Evolutionary conservation across 2,888 invertebrate species (phyloP).

Genomic region (Poecilobothrus nobilitatus): DNA sequence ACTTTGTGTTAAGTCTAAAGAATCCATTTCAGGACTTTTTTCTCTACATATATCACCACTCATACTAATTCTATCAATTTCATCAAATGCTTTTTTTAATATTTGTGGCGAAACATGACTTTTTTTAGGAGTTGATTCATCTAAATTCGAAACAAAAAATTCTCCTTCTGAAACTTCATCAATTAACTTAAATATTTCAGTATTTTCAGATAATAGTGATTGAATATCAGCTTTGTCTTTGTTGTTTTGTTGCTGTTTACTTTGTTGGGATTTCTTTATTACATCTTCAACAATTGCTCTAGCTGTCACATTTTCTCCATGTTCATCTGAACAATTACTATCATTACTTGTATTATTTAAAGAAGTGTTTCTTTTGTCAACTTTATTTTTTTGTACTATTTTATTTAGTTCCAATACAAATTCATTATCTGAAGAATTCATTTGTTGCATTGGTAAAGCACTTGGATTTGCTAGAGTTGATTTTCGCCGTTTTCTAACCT

Average conservation of each 20-base stretch:
- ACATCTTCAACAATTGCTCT: conserved; percentile 37
- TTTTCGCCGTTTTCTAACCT: conserved; percentile 23
- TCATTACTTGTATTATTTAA: conserved; percentile 19
- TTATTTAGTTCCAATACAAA: conserved; percentile 31
- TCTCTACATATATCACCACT: neutral
- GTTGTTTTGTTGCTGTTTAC: neutral
- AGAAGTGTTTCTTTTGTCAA: neutral
- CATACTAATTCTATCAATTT: conserved; percentile 26
- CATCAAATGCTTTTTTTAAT: conserved; percentile 25
- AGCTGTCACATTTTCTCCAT: conserved; percentile 31
- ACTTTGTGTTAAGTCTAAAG: conserved; percentile 16
- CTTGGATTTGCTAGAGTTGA: conserved; percentile 5
- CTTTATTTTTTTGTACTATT: conserved; percentile 18
- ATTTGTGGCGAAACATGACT: conserved; percentile 11
- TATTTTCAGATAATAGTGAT: neutral
- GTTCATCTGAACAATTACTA: conserved; percentile 26
- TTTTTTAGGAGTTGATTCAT: no score
- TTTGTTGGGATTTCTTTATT: conserved; percentile 20
- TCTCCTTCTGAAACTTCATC: conserved; percentile 11
- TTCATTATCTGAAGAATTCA: conserved; percentile 28
- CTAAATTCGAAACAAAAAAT: no score
- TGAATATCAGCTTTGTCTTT: neutral
- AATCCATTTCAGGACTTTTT: neutral
- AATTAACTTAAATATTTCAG: neutral
- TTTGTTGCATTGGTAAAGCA: neutral